A percentile compares a stretch with the other conserved stretches of the same genome.
These are phyloP conservation scores for Tetraneura akinire DNA, from an alignment of 1,140 invertebrate genomes.

Conservation along the genomic window DNA sequence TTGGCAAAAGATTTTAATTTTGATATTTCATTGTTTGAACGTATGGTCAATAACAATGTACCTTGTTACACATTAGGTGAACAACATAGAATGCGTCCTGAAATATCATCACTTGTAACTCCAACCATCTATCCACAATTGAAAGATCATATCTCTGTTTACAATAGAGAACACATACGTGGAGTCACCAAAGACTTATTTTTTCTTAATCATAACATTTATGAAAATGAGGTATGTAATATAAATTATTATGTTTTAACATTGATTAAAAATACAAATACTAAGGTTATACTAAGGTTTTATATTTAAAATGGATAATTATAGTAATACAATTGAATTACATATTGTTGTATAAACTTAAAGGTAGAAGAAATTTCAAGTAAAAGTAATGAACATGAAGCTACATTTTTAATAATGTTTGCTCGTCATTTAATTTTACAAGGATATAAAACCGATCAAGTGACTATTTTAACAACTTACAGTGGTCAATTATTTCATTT, in stretches of 20 bases:
- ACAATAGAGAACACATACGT: slow-evolving; percentile 60
- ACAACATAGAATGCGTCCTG: slow-evolving; percentile 71
- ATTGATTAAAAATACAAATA: too few relatives aligned
- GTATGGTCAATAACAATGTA: slow-evolving; percentile 67
- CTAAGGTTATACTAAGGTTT: too few relatives aligned
- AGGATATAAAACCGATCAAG: slow-evolving; percentile 63
- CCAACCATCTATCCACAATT: slow-evolving; percentile 67
- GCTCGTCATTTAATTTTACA: slow-evolving; percentile 66
- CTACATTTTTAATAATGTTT: slow-evolving; percentile 62
- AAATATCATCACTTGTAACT: slow-evolving; percentile 65
- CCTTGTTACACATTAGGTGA: slow-evolving; percentile 62
- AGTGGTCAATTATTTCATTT: slow-evolving; percentile 61
- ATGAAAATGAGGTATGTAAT: slow-evolving; percentile 57
- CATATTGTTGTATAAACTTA: not conserved
- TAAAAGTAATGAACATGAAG: slow-evolving; percentile 67
- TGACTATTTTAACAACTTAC: slow-evolving; percentile 72
- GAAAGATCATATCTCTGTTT: slow-evolving; percentile 63
- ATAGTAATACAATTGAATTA: not conserved
- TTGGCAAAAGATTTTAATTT: slow-evolving; percentile 65
- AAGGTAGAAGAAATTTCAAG: slow-evolving; percentile 62
- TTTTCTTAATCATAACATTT: slow-evolving; percentile 65
- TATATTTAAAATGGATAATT: too few relatives aligned
- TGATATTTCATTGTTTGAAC: slow-evolving; percentile 74
- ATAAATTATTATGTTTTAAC: not conserved
- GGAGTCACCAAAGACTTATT: slow-evolving; percentile 65